Base-by-base conservation (phyloP, 2,797 vertebrate species). In the Botia kubotai region DNA sequence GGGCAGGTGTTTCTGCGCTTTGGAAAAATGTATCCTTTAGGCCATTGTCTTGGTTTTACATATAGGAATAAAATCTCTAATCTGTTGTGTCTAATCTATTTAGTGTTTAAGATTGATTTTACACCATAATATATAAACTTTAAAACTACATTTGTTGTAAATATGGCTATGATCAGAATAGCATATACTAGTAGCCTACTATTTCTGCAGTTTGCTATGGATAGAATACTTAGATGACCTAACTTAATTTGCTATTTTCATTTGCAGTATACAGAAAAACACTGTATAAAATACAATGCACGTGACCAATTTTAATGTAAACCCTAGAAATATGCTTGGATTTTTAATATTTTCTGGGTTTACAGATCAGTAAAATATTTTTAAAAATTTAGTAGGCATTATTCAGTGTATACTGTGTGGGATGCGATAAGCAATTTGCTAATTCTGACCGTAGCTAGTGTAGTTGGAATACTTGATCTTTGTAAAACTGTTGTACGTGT, bases 401-500 rank as follows among this genome's bases (percentile, higher is more conserved):
- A 36, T 43, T 43, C 14, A 46, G 6, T 55, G 13, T 43, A 23
- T 23, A 67, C 33, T 77, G 48, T 7, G 0, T 43, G 48, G 23
- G 62, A 75, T 52, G n/a, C 7, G 53, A 50, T 77, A 43, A 43
- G 5, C 39, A 43, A 43, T 43, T n/a, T 57, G 6, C 39, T 21
- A 11, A 66, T 53, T 72, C 48, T 60, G 39, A 72, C 72, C 77
- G 11, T 50, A 62, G 39, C 55, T 23, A 69, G 36, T 58, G 52
- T 58, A 46, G 39, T 19, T 57, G 50, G 50, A 58, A 58, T 77
- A 58, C 8, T 50, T 60, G 39, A 72, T 43, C 17, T n/a, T 23
- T 65, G 82, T 72, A 48, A 75, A 82, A 82, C 33, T 50, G 75
- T 65, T 68, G 73, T 67, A 53, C 36, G 72, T 66, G 53, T 71